Base-by-base conservation (phyloP, 1,140 invertebrate genomes). In the Cyclina sinensis region DNA sequence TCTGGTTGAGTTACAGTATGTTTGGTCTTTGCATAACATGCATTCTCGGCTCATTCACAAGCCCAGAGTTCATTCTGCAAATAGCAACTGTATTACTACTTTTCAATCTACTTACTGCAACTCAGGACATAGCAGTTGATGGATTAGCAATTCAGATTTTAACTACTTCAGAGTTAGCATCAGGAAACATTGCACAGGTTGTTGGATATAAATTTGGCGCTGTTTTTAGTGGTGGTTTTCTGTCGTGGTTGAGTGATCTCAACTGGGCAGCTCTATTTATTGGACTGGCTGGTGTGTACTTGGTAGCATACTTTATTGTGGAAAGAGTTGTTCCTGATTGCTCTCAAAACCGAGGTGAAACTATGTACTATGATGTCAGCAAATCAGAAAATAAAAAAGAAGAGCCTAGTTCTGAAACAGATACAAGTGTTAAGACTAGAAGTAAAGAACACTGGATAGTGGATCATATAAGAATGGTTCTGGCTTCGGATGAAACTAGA, bases 201-300 rank as follows among this genome's bases (percentile, higher is more conserved):
- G 95, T 96, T 14, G 96, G 95, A 16, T 96, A 96, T 89, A 96
- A 96, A 91, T 76, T 95, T n/a, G 96, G 96, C 9, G 92, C 95
- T 14, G 85, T 96, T n/a, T 94, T 96, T 89, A 95, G 95, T 78
- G 96, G 96, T 21, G 95, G 92, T 79, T 88, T 94, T 65, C 89
- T 93, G 32, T 76, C 90, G 18, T 94, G 90, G 92, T 54, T 95
- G 32, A 92, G 86, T 88, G 91, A 93, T 59, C 46, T 94, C 27
- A 88, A 84, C 12, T 94, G 91, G 92, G 74, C 51, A 62, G 32
- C 68, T 11, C 48, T 93, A 3, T 93, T 94, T 59, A 51, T 90
- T n/a, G 79, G 86, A 73, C 70, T 93, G 57, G 87, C 90, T 21
- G 0, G 92, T 1, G 85, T 91, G 32, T 94, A 94, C 86, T 27